These are phyloP conservation scores for Hirundichthys speculiger DNA, from an alignment of 2,113 vertebrate species.

Conservation along the genomic window DNA sequence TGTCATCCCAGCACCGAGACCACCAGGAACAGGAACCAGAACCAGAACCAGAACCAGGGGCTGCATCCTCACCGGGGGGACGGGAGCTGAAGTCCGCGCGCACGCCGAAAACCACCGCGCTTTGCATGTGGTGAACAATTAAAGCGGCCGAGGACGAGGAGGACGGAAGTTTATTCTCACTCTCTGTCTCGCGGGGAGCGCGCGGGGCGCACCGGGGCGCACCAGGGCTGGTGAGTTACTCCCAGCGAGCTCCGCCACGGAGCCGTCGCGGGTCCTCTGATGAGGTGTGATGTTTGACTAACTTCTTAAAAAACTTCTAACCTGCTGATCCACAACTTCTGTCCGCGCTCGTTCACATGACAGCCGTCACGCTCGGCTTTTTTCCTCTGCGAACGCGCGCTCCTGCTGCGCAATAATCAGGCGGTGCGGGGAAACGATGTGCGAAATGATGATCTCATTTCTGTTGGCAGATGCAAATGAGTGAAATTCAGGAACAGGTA, in stretches of 20 bases:
- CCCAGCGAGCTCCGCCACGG: no score
- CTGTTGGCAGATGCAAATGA: slow-evolving; percentile 52
- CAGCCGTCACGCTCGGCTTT: no score
- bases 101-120: slow-evolving; percentile 18
- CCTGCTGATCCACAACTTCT: not conserved
- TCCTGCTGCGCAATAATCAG: no score
- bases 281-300: no score
- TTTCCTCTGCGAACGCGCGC: no score
- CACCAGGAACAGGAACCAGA: no score
- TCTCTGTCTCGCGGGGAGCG: slow-evolving; percentile 24
- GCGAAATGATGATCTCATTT: slow-evolving; percentile 38
- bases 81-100: slow-evolving; percentile 10
- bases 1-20: not conserved
- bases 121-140: slow-evolving; percentile 48
- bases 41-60: no score
- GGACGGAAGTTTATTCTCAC: slow-evolving; percentile 61
- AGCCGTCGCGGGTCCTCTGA: no score
- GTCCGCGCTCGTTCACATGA: no score
- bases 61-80: not conserved
- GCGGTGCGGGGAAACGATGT: not conserved
- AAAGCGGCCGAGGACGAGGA: slow-evolving; percentile 49
- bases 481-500: not conserved
- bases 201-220: slow-evolving; percentile 45
- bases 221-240: slow-evolving; percentile 73
- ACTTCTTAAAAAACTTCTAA: no score